Conservation (phyloP, 2,113 vertebrate species). For the Aegypius monachus region DNA sequence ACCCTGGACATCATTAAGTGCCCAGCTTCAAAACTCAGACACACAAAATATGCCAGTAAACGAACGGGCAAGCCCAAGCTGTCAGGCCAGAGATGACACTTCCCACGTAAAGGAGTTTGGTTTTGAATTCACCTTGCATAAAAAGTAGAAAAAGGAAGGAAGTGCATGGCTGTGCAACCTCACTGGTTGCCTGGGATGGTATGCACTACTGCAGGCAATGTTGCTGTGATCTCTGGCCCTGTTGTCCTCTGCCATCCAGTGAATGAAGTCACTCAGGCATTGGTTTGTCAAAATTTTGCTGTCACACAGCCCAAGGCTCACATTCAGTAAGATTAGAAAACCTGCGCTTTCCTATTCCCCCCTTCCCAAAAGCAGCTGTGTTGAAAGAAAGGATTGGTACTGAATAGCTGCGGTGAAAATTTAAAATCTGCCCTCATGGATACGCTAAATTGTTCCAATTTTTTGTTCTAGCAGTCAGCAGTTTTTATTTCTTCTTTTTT, state of each 20-base stretch:
- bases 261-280: background rate
- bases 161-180: rapidly evolving
- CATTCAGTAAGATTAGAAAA: background rate
- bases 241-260: background rate
- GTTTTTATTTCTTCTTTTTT: background rate
- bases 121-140: background rate
- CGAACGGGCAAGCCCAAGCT: rapidly evolving
- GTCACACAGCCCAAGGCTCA: background rate
- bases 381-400: background rate
- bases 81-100: background rate
- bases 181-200: background rate
- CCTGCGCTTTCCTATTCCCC: background rate
- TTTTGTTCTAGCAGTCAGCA: background rate
- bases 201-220: background rate
- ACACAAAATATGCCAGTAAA: background rate
- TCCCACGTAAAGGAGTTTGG: background rate
- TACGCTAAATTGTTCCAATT: background rate
- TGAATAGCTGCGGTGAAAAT: background rate
- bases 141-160: background rate
- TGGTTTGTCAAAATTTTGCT: background rate
- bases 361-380: background rate
- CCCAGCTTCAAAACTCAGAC: background rate
- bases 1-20: background rate
- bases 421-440: background rate
- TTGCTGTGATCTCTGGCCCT: background rate